These are phyloP conservation scores for Augochlorella aurata DNA, from an alignment of 2,888 invertebrate species.

Conservation along the genomic window DNA sequence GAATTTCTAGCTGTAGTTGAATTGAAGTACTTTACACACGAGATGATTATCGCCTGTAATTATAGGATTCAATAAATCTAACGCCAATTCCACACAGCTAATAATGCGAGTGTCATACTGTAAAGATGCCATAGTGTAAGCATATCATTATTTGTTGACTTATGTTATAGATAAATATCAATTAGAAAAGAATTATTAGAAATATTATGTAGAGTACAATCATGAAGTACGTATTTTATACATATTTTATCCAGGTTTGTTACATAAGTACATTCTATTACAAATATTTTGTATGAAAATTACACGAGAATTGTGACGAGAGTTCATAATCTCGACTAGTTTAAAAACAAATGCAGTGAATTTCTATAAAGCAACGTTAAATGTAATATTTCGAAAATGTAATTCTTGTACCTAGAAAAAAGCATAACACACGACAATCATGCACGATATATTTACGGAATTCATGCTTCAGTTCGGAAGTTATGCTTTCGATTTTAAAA, in stretches of 20 bases:
- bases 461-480: slow-evolving; percentile 8
- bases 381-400: slow-evolving; percentile 25
- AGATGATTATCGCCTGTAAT: slow-evolving; percentile 72
- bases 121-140: slow-evolving; percentile 61
- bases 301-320: slow-evolving; percentile 28
- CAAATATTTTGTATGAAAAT: slow-evolving; percentile 58
- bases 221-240: slow-evolving; percentile 57
- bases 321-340: slow-evolving; percentile 33
- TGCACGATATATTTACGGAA: slow-evolving; percentile 27
- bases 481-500: slow-evolving; percentile 31
- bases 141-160: slow-evolving; percentile 59
- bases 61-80: slow-evolving; percentile 75
- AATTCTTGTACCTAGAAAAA: slow-evolving; percentile 24
- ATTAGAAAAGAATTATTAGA: slow-evolving; percentile 35
- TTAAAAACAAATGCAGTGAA: slow-evolving; percentile 41
- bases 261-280: slow-evolving; percentile 39
- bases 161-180: slow-evolving; percentile 49
- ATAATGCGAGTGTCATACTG: slow-evolving; percentile 57
- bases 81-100: slow-evolving; percentile 65
- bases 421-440: slow-evolving; percentile 46
- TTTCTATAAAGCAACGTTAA: slow-evolving; percentile 42
- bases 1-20: slow-evolving; percentile 71
- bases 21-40: slow-evolving; percentile 69
- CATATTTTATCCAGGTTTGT: slow-evolving; percentile 55
- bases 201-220: slow-evolving; percentile 37